A percentile compares a stretch with the other conserved stretches of the same genome.
Evolutionary conservation across 2,888 invertebrate genomes (phyloP).

Genomic region (Opisthograptis luteolata): DNA sequence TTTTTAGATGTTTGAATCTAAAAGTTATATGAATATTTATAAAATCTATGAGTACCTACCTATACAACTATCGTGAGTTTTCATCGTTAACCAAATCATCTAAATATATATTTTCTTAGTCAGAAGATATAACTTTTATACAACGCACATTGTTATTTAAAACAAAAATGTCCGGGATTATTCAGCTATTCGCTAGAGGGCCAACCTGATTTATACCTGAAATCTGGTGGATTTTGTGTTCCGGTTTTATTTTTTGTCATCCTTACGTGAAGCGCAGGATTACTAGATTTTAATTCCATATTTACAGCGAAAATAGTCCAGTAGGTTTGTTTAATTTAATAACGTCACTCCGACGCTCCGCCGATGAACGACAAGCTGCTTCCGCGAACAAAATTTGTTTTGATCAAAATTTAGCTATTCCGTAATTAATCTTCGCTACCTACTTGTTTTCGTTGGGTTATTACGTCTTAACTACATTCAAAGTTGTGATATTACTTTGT

Average conservation of each 20-base stretch:
- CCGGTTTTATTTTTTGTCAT: constrained; percentile 22
- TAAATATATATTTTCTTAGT: neutral
- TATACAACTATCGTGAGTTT: too few species aligned
- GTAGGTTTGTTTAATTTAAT: constrained; percentile 46
- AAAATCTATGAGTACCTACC: neutral
- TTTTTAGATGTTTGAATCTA: too few species aligned
- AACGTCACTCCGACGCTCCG: constrained; percentile 33
- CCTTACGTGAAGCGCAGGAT: constrained; percentile 25
- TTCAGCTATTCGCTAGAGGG: constrained; percentile 5
- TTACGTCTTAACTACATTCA: constrained; percentile 27
- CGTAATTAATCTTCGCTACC: constrained; percentile 45
- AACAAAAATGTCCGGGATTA: constrained; percentile 6
- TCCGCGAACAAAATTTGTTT: constrained; percentile 43
- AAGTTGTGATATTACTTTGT: constrained; percentile 30
- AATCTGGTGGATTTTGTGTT: constrained; percentile 17
- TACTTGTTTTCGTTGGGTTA: constrained; percentile 29
- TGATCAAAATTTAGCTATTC: constrained; percentile 43
- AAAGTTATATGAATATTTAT: neutral
- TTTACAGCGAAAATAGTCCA: constrained; percentile 41
- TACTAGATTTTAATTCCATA: constrained; percentile 36
- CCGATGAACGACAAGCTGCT: constrained; percentile 28
- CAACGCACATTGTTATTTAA: constrained; percentile 9
- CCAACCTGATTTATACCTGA: constrained; percentile 26
- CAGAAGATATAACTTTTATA: neutral
- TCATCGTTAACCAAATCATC: neutral